Conservation (phyloP, 1,140 invertebrate genomes). For the Stenopsyche tienmushanensis region DNA sequence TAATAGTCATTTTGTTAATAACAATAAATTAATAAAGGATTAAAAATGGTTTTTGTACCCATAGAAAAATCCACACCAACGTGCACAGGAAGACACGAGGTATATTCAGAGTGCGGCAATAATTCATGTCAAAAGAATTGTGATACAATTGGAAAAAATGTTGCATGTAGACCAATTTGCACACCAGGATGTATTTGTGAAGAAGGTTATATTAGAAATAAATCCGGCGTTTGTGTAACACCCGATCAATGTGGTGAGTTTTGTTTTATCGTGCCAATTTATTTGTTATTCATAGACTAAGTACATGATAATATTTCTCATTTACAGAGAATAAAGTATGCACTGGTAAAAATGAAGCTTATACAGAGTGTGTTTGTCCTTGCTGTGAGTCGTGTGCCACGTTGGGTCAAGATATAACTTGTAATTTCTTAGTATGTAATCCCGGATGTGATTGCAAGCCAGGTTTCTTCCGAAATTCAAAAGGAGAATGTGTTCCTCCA, state of each 20-base stretch:
- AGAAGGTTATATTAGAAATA: slow-evolving; percentile 4
- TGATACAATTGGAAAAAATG: neutral
- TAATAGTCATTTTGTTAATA: too few species aligned
- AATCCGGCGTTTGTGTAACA: slow-evolving; percentile 9
- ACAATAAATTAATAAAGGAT: too few species aligned
- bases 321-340: slow-evolving; percentile 29
- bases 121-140: slow-evolving; percentile 22
- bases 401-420: slow-evolving; percentile 18
- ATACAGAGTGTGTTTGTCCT: slow-evolving; percentile 21
- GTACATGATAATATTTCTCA: neutral
- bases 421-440: slow-evolving; percentile 36
- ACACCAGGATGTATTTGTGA: slow-evolving; percentile 27
- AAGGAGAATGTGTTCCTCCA: slow-evolving; percentile 24
- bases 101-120: slow-evolving; percentile 24
- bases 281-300: too few species aligned
- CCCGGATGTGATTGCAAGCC: slow-evolving; percentile 34
- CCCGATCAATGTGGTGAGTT: slow-evolving; percentile 14
- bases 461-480: slow-evolving; percentile 33
- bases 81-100: slow-evolving; percentile 18
- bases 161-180: slow-evolving; percentile 16
- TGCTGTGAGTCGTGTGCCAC: slow-evolving; percentile 25
- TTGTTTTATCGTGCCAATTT: neutral
- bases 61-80: too few species aligned
- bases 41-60: too few species aligned
- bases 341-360: slow-evolving; percentile 29